phyloP scores from a whole-genome alignment of 2,797 vertebrate species.

The Manis javanica region DNA sequence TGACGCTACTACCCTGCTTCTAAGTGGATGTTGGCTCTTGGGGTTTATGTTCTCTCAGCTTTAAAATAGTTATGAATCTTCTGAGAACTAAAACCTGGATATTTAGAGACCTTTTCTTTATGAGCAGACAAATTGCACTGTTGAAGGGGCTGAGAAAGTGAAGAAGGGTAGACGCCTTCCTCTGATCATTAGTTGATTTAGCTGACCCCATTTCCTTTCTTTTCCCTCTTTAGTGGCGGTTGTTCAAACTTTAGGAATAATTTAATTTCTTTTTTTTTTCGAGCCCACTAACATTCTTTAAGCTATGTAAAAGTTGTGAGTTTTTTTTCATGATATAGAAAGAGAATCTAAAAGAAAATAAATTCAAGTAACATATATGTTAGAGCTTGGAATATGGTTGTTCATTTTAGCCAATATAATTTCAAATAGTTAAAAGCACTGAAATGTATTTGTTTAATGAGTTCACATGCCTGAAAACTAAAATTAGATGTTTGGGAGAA shows the following conservation, averaged over 20 bases:
- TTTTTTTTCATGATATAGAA: neutral
- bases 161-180: neutral
- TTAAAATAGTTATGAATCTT: neutral
- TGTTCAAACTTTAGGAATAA: conserved; percentile 39
- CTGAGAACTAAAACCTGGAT: conserved; percentile 53
- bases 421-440: conserved; percentile 59
- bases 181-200: neutral
- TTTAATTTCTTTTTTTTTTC: conserved; percentile 64
- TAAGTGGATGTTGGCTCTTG: conserved; percentile 12
- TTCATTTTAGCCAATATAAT: conserved; percentile 53
- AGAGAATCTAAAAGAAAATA: conserved; percentile 5
- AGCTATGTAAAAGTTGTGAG: neutral
- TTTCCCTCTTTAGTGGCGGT: neutral
- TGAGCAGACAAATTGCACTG: conserved; percentile 21
- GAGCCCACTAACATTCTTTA: neutral
- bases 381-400: conserved; percentile 59
- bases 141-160: conserved; percentile 4
- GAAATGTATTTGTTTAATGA: conserved; percentile 62
- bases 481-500: conserved; percentile 52
- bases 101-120: neutral
- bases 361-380: conserved; percentile 37
- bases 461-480: conserved; percentile 60
- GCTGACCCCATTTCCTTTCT: neutral
- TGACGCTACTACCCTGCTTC: conserved; percentile 52
- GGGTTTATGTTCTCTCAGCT: neutral